Conservation (phyloP, 2,888 invertebrate species). For the Ennomos quercinarius region DNA sequence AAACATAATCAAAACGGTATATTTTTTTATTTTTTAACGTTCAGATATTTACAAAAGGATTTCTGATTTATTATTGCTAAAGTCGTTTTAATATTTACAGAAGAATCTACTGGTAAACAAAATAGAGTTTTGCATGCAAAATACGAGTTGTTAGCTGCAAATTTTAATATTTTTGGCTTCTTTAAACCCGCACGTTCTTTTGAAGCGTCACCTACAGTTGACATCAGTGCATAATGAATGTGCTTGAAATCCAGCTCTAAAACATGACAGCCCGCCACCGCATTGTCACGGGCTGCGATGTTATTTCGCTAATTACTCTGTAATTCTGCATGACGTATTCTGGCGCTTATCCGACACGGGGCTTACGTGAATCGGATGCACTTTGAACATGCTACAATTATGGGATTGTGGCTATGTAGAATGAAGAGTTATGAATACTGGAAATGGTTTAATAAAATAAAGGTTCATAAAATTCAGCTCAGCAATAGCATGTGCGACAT, state of each 20-base stretch:
- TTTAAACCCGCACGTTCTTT: too few relatives aligned
- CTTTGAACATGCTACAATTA: constrained; percentile 22
- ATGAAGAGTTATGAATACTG: constrained; percentile 10
- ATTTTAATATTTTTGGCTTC: too few relatives aligned
- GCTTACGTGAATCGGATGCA: constrained; percentile 33
- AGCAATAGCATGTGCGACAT: too few relatives aligned
- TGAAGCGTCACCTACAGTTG: too few relatives aligned
- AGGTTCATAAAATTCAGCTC: too few relatives aligned
- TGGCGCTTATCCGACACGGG: constrained; percentile 28
- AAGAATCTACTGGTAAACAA: too few relatives aligned
- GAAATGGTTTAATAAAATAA: constrained; percentile 14
- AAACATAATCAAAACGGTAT: background rate
- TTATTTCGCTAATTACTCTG: constrained; percentile 32
- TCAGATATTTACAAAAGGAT: too few relatives aligned
- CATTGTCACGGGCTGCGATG: constrained; percentile 16
- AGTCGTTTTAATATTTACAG: too few relatives aligned
- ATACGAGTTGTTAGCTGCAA: too few relatives aligned
- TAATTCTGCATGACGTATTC: constrained; percentile 31
- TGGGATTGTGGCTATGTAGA: constrained; percentile 11
- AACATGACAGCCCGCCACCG: constrained; percentile 8
- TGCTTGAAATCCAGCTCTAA: background rate
- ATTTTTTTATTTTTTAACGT: too few relatives aligned
- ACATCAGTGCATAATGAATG: background rate
- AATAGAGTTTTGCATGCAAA: too few relatives aligned
- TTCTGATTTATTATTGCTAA: too few relatives aligned